Percentiles rank a stretch among this genome's conserved stretches.
Evolutionary conservation across 2,888 invertebrate genomes (phyloP).

Genomic region (Phymatocera aterrima): DNA sequence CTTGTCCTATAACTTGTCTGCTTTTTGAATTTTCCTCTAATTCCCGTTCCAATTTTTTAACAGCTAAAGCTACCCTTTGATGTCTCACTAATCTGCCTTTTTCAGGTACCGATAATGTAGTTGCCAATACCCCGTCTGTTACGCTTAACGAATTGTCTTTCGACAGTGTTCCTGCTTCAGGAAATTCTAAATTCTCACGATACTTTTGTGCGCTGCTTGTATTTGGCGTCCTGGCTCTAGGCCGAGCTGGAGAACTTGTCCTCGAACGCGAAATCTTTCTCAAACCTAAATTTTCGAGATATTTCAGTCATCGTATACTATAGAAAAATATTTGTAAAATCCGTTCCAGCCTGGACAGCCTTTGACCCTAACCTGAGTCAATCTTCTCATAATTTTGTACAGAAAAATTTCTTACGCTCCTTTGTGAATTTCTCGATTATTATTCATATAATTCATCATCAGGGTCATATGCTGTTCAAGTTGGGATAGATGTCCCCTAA

Average conservation of each 20-base stretch:
- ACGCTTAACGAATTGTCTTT: conserved; percentile 51
- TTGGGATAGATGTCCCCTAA: too few relatives aligned
- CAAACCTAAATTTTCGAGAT: conserved; percentile 47
- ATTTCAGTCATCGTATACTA: conserved; percentile 19
- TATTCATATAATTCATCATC: too few relatives aligned
- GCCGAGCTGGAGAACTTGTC: conserved; percentile 64
- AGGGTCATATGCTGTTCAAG: too few relatives aligned
- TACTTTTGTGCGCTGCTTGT: conserved; percentile 57
- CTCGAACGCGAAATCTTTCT: conserved; percentile 63
- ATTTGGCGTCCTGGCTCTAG: conserved; percentile 59
- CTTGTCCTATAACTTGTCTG: conserved; percentile 80
- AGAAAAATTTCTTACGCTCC: too few relatives aligned
- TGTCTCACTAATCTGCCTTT: conserved; percentile 56
- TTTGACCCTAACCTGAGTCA: too few relatives aligned
- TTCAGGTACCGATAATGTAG: conserved; percentile 54
- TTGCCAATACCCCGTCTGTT: conserved; percentile 55
- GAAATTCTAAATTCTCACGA: conserved; percentile 58
- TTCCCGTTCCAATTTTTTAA: conserved; percentile 79
- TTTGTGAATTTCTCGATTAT: too few relatives aligned
- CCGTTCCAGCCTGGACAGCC: too few relatives aligned
- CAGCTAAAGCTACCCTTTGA: conserved; percentile 75
- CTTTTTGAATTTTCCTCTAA: conserved; percentile 80
- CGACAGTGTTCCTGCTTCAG: conserved; percentile 50
- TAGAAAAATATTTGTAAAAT: neutral
- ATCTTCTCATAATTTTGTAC: too few relatives aligned